Percentiles rank a stretch among this genome's conserved stretches.
These are phyloP conservation scores for Notechis scutatus DNA, from an alignment of 2,113 vertebrate species.

Conservation along the genomic window DNA sequence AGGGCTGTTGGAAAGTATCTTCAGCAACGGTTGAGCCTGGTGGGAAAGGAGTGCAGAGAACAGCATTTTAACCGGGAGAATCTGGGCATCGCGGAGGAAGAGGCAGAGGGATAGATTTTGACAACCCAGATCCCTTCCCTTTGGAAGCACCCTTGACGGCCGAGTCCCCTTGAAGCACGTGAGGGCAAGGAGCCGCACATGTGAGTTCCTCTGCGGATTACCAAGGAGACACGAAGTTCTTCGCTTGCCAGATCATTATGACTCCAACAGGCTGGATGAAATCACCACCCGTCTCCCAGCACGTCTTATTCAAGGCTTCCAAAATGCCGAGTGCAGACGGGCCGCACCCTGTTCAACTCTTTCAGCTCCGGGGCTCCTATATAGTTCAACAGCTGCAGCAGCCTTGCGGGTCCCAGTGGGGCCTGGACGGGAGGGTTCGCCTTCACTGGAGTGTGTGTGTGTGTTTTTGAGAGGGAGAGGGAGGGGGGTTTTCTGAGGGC, in stretches of 20 bases:
- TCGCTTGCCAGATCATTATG: background rate
- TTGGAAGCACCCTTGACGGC: too few species aligned
- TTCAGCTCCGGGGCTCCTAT: background rate
- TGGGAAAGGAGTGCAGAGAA: background rate
- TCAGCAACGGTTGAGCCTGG: background rate
- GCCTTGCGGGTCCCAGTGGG: background rate
- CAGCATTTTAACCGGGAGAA: background rate
- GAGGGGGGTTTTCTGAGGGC: background rate
- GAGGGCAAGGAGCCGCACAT: background rate
- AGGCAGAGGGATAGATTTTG: background rate
- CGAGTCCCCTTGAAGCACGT: background rate
- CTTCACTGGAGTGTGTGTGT: fast-evolving
- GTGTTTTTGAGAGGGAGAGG: too few species aligned
- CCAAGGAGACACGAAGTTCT: background rate
- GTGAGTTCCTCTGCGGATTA: background rate
- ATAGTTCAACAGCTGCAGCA: too few species aligned
- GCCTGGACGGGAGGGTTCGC: background rate
- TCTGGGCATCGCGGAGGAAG: background rate
- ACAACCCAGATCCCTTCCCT: background rate
- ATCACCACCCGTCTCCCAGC: background rate
- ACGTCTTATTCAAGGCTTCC: background rate
- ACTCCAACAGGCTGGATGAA: fast-evolving
- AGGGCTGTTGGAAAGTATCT: background rate
- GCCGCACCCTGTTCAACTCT: slow-evolving; percentile 34
- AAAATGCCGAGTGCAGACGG: fast-evolving